A percentile compares a stretch with the other conserved stretches of the same genome.
Evolutionary conservation across 2,113 vertebrate genomes (phyloP).

Genomic region (Irena cyanogastra): DNA sequence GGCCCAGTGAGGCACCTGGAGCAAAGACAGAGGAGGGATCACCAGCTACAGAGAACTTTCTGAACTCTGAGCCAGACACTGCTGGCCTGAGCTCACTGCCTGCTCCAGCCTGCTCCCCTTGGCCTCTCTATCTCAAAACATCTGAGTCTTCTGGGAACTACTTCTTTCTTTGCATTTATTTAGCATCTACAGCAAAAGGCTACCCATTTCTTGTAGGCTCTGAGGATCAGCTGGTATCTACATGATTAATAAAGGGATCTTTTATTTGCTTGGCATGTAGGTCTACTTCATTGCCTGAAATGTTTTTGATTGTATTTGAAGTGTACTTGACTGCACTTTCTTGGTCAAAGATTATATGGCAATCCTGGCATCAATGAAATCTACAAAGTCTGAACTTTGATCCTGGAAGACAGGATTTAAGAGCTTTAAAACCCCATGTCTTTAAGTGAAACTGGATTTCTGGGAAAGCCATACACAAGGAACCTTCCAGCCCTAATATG

Average conservation of each 20-base stretch:
- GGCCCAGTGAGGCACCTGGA: background rate
- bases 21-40: background rate
- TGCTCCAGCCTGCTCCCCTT: background rate
- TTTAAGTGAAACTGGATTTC: background rate
- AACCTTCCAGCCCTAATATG: background rate
- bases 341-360: background rate
- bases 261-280: background rate
- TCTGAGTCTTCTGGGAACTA: background rate
- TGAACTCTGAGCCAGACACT: background rate
- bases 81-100: background rate
- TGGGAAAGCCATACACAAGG: background rate
- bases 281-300: background rate
- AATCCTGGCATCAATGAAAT: background rate
- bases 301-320: background rate
- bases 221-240: background rate
- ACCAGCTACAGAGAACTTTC: background rate
- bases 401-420: background rate
- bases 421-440: background rate
- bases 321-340: background rate
- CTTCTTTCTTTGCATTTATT: background rate
- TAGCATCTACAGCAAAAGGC: background rate
- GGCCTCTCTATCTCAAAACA: background rate
- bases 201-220: background rate
- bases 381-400: background rate
- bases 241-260: background rate